These are phyloP conservation scores for Tamias sibiricus DNA, from an alignment of 2,113 vertebrate species.

Conservation along the genomic window DNA sequence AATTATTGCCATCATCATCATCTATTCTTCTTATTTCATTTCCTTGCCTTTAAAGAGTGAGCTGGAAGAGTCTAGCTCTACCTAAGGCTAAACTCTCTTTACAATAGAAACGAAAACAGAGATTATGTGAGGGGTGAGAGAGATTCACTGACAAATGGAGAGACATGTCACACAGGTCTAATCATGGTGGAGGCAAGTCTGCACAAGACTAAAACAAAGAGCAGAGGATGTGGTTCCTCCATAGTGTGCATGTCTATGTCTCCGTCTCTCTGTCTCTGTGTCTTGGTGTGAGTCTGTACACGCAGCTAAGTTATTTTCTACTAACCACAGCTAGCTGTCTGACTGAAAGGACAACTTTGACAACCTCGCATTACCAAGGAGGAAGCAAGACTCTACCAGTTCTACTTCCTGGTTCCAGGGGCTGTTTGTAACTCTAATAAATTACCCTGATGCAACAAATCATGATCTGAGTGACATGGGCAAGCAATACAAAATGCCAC, in stretches of 20 bases:
- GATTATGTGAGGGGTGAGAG: background rate
- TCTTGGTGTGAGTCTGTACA: background rate
- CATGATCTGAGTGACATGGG: background rate
- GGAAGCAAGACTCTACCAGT: background rate
- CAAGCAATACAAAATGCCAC: background rate
- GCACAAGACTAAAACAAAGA: background rate
- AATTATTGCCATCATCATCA: background rate
- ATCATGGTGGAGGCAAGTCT: background rate
- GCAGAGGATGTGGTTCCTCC: background rate
- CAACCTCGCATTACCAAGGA: background rate
- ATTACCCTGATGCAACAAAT: background rate
- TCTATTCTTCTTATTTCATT: background rate
- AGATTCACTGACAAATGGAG: background rate
- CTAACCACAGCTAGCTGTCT: background rate
- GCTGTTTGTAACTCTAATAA: background rate
- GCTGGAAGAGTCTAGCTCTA: background rate
- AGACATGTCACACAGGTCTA: background rate
- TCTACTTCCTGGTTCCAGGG: background rate
- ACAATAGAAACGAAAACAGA: constrained; percentile 1
- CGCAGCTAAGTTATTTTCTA: background rate
- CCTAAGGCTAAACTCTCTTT: background rate
- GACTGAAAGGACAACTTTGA: background rate
- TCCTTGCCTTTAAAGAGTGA: background rate
- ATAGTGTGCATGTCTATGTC: background rate
- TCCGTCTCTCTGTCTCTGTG: background rate